Percentiles rank a stretch among this genome's conserved stretches.
Conservation (phyloP, 2,888 invertebrate genomes). For the Salpingus planirostris region DNA sequence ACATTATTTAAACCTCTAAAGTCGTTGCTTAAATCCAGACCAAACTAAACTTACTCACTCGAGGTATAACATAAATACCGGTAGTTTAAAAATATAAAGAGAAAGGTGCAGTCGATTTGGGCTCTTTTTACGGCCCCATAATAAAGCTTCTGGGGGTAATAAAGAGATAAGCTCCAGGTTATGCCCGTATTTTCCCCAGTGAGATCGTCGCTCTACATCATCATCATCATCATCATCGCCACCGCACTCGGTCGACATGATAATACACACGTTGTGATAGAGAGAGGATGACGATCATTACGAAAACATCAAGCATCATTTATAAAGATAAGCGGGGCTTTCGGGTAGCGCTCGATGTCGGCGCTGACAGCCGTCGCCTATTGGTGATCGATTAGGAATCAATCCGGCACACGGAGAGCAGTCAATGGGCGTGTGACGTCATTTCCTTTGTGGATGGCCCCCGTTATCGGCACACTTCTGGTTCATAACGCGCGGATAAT, state of each 20-base stretch:
- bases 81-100: no score
- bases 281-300: conserved; percentile 28
- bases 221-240: no score
- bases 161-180: conserved; percentile 16
- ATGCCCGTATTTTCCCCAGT: no score
- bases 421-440: conserved; percentile 44
- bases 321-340: conserved; percentile 40
- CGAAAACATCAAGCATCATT: conserved; percentile 41
- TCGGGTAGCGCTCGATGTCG: conserved; percentile 27
- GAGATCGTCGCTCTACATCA: no score
- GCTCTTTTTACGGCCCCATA: no score
- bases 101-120: no score
- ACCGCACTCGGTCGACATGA: no score
- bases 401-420: conserved; percentile 39
- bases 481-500: conserved; percentile 44
- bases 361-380: conserved; percentile 34
- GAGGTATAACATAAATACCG: no score
- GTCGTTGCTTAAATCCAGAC: no score
- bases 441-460: conserved; percentile 46
- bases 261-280: conserved; percentile 6
- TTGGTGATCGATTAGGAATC: conserved; percentile 43
- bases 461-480: conserved; percentile 43
- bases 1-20: no score
- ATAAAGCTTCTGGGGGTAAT: conserved; percentile 13
- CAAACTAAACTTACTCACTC: no score